Conservation (phyloP, 2,888 invertebrate species). For the Drosophila nr. perissopoda region DNA sequence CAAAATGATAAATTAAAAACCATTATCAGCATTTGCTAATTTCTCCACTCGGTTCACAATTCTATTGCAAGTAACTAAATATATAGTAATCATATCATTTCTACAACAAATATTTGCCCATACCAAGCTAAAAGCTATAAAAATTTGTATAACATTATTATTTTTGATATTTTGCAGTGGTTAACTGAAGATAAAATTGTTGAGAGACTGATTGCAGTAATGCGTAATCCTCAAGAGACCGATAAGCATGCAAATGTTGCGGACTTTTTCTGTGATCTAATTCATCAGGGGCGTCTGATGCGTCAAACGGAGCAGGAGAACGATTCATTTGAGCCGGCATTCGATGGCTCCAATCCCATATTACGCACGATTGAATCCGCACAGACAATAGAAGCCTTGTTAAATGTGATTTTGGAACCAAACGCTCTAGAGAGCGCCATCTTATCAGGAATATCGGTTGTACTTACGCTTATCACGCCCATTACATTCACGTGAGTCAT, state of each 20-base stretch:
- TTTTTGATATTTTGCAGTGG: slow-evolving; percentile 89
- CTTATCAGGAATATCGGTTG: slow-evolving; percentile 91
- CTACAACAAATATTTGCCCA: not conserved
- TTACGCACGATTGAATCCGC: slow-evolving; percentile 89
- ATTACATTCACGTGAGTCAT: slow-evolving; percentile 81
- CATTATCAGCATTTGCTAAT: not conserved
- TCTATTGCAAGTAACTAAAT: not conserved
- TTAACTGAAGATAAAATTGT: slow-evolving; percentile 94
- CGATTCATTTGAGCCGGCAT: slow-evolving; percentile 83
- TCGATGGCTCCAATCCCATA: slow-evolving; percentile 87
- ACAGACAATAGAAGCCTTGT: slow-evolving; percentile 88
- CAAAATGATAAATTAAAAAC: not conserved
- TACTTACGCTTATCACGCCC: slow-evolving; percentile 88
- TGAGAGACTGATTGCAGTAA: slow-evolving; percentile 89
- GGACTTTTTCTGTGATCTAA: slow-evolving; percentile 94
- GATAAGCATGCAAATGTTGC: slow-evolving; percentile 94
- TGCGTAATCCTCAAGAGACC: slow-evolving; percentile 88
- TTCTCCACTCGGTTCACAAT: not conserved
- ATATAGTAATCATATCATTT: not conserved
- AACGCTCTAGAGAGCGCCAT: slow-evolving; percentile 89
- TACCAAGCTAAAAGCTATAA: not conserved
- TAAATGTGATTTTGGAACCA: slow-evolving; percentile 90
- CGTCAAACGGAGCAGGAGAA: slow-evolving; percentile 87
- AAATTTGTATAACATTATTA: not conserved
- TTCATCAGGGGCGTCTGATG: slow-evolving; percentile 87